Evolutionary conservation across 2,888 invertebrate species (phyloP), one percentile per base, ranked within the genome.

Genomic region (Ceramica pisi): DNA sequence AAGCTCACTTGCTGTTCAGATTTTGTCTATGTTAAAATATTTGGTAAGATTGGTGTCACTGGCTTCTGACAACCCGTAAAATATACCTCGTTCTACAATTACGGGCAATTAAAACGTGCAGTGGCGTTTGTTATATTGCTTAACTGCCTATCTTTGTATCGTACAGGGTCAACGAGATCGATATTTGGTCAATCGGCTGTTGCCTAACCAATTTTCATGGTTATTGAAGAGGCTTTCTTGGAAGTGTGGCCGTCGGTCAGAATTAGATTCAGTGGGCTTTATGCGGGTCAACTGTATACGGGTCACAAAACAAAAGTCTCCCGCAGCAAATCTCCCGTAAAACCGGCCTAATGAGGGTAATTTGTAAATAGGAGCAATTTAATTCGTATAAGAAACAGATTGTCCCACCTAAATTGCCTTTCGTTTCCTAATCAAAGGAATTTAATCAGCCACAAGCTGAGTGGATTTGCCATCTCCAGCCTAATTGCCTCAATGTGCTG

Each of bases 331-430:
- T 41, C 19, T 51, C 12, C 50, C 1, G 19, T 35, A 53, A 48
- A 14, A 46, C 62, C 78, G 10, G 14, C 3, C 41, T 75, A 71
- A 78, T 60, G 79, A 78, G 72, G 78, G 75, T 53, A 63, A 63
- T 71, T 78, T 48, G 14, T 19, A n/a, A 53, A 60, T 38, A 44
- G 14, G 59, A 35, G 53, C 64, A 64, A 75, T 71, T 75, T 63
- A 55, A 64, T 78, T 71, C 60, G 79, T 60, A 64, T 75, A 72
- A 71, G 50, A 60, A 78, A 78, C 63, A 72, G 75, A 77, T 77
- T 77, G 51, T 63, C 71, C 75, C n/a, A 53, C 48, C 44, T 4
- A 48, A 63, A 78, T 78, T 71, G 62, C 48, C 14, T 53, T 71
- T 78, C n/a, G 48, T 59, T 75, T 53, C 23, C 19, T 14, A 71